These are phyloP conservation scores for Pampusana beccarii DNA, from an alignment of 2,113 vertebrate genomes.

Conservation along the genomic window DNA sequence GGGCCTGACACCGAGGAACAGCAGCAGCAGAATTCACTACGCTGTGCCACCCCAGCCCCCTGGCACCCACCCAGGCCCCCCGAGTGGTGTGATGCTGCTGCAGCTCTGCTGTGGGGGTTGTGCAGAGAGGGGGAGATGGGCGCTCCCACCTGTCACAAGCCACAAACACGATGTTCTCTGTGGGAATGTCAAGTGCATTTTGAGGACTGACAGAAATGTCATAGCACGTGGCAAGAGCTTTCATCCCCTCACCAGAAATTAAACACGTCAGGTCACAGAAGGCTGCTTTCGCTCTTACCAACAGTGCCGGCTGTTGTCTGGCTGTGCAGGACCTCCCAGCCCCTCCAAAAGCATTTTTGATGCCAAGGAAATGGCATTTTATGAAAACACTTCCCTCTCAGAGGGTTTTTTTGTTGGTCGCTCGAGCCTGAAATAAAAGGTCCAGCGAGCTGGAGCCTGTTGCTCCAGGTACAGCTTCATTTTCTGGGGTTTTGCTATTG, in stretches of 20 bases:
- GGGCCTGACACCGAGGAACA: not conserved
- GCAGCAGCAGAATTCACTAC: not conserved
- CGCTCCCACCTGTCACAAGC: not conserved
- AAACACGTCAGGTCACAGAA: constrained; percentile 43
- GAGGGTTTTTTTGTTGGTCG: not conserved
- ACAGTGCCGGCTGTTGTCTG: constrained; percentile 10
- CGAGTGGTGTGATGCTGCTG: not conserved
- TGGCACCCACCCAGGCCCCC: not conserved
- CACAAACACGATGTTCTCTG: not conserved
- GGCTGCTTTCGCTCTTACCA: not conserved
- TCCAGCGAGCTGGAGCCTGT: not conserved
- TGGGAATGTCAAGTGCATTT: not conserved
- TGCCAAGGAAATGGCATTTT: not conserved
- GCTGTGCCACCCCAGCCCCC: not conserved
- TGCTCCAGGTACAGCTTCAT: not conserved
- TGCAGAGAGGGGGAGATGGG: not conserved
- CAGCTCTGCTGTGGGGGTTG: not conserved
- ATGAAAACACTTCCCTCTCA: not conserved
- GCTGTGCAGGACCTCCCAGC: constrained; percentile 10
- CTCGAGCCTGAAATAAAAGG: not conserved
- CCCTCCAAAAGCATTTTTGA: not conserved
- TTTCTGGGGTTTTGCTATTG: not conserved
- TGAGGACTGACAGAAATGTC: constrained; percentile 30
- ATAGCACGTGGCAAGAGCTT: not conserved
- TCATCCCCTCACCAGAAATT: constrained; percentile 42